Base-by-base conservation (phyloP, 2,113 vertebrate species). In the Mobula birostris region DNA sequence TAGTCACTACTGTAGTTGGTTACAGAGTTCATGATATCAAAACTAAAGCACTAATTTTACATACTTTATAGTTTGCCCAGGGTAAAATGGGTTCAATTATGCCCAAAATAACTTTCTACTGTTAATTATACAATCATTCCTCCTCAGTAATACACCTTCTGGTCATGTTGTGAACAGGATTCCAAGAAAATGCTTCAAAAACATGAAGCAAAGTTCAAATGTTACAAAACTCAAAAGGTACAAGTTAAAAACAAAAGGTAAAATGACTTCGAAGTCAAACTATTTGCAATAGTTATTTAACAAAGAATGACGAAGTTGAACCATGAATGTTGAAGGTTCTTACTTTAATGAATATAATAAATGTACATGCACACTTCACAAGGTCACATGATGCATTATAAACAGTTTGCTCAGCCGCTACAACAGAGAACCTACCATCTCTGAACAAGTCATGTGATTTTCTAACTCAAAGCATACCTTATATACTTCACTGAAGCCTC, bases 401-500 rank as follows among this genome's bases (percentile, higher is more conserved):
- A 48, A 48, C 12, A 21, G 27, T 74, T 93, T 74, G 17, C 68
- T 27, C n/a, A 74, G 68, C 36, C 11, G 48, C 48, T 29, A 7
- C 91, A 76, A 93, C 14, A 74, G 21, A 93, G 29, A 56, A 0
- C 70, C 36, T 5, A 24, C 15, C 24, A 40, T 15, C 40, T 74
- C 70, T 56, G 9, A 93, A 92, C 7, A 83, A 83, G 58, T 87
- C 58, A 24, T 7, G 8, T 87, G 2, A 91, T 70, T 19, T 70
- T 72, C 32, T 21, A 68, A 92, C 36, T 14, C 36, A 70, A 6
- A 93, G 83, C 80, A 94, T 97, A 98, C 99, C 98, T 99, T 99
- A 96, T 99, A 99, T 93, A 99, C 99, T 98, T 99, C 99, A 97
- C 99, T 99, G 96, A 99, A 99, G 95, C 99, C 99, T 94, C 99